phyloP scores from a whole-genome alignment of 2,797 vertebrate species.

The Pangasius macronema region DNA sequence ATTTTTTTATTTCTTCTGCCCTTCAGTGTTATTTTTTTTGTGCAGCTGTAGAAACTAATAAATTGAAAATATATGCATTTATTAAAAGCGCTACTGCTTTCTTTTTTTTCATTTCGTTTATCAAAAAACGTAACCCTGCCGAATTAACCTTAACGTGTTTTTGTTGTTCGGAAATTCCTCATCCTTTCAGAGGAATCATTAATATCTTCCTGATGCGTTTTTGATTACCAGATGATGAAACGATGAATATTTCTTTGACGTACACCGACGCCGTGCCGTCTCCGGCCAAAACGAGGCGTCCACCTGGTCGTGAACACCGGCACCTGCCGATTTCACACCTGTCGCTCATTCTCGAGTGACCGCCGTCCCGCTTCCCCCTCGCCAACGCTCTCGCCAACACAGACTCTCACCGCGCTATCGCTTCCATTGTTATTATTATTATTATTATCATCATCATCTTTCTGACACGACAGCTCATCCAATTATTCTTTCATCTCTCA shows the following conservation, averaged over 20 bases:
- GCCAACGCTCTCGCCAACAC: neutral
- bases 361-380: neutral
- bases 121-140: neutral
- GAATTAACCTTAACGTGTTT: neutral
- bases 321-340: slow-evolving; percentile 14
- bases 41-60: no score
- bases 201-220: neutral
- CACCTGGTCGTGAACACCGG: neutral
- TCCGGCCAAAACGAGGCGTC: neutral
- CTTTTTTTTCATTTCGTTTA: neutral
- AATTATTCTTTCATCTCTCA: slow-evolving; percentile 40
- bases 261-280: neutral
- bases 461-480: slow-evolving; percentile 19
- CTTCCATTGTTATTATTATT: neutral
- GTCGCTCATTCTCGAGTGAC: neutral
- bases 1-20: no score
- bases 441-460: neutral
- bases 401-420: neutral
- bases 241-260: neutral
- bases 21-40: no score
- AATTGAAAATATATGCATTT: no score
- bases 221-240: slow-evolving; percentile 4
- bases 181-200: neutral
- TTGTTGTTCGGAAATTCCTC: neutral
- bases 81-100: neutral